Evolutionary conservation across 2,888 invertebrate genomes (phyloP).

Genomic region (Actias luna): DNA sequence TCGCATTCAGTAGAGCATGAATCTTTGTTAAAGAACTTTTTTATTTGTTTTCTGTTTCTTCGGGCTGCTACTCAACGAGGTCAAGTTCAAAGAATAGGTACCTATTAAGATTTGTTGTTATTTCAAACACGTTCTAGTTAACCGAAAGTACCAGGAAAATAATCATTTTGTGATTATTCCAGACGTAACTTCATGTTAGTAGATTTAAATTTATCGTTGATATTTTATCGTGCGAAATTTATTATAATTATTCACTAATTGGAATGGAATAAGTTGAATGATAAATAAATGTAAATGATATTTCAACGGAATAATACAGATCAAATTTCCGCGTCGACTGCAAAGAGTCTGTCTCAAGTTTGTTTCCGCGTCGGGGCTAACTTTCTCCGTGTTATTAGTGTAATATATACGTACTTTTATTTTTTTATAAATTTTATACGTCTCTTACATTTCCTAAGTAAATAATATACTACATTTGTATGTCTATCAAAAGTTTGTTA

Average conservation of each 20-base stretch:
- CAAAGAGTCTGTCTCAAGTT: not conserved
- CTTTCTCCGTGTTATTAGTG: not conserved
- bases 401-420: no score
- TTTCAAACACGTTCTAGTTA: not conserved
- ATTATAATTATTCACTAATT: no score
- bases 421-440: no score
- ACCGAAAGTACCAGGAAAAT: not conserved
- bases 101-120: constrained; percentile 13
- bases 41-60: constrained; percentile 29
- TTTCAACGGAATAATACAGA: not conserved
- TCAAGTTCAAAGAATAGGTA: constrained; percentile 46
- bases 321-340: not conserved
- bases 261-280: not conserved
- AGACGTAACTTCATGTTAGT: not conserved
- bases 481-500: no score
- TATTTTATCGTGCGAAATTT: not conserved
- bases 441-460: no score
- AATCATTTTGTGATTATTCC: no score
- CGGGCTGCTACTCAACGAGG: constrained; percentile 35
- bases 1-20: constrained; percentile 24
- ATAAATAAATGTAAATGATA: not conserved
- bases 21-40: not conserved
- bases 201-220: no score
- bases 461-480: no score
- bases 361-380: not conserved